Evolutionary conservation across 92 coral and sea anemone genomes (phyloP), one percentile per base, ranked within the genome.

Genomic region (Paragorgia papillata): DNA sequence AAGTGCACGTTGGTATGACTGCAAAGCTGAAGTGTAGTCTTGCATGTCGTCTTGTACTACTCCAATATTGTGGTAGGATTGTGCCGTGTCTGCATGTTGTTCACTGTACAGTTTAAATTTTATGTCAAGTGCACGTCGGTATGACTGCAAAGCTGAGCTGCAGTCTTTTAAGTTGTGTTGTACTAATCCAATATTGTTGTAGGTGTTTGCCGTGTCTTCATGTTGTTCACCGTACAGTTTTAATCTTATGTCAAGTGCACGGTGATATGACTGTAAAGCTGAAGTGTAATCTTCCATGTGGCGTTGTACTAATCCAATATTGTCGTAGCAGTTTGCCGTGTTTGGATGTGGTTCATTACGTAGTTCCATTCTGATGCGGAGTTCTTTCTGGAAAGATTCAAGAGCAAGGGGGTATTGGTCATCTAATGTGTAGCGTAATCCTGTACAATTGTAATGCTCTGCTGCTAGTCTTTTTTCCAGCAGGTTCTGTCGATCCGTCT

Each of bases 71-170:
- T 37, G 43, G 27, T 81, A 73, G 41, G 73, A 59, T 26, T 25
- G 24, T 22, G 80, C 85, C 14, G 85, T 73, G 17, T 59, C 39
- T 44, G 18, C n/a, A 25, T 61, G 66, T 7, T 29, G 5, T 25
- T 73, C 50, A 19, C 85, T 80, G 2, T 46, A 27, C 17, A 48
- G 15, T 33, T 73, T 41, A 14, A 81, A 3, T 21, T 71, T 61
- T 15, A 81, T 61, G 7, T 61, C n/a, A 1, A 73, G 85, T 18
- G 80, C 85, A 7, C 41, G 5, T 39, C 41, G 9, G 30, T 69
- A 67, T 13, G 62, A 46, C 4, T 21, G 6, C 1, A 69, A 32
- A 0, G 84, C 79, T 37, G 43, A 37, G 2, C 26, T 50, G 0
- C 24, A 70, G 63, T 70, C 63, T 29, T 31, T 1, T 21, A 27